Evolutionary conservation across 2,113 vertebrate species (phyloP).

Genomic region (Zosterops pallidus): DNA sequence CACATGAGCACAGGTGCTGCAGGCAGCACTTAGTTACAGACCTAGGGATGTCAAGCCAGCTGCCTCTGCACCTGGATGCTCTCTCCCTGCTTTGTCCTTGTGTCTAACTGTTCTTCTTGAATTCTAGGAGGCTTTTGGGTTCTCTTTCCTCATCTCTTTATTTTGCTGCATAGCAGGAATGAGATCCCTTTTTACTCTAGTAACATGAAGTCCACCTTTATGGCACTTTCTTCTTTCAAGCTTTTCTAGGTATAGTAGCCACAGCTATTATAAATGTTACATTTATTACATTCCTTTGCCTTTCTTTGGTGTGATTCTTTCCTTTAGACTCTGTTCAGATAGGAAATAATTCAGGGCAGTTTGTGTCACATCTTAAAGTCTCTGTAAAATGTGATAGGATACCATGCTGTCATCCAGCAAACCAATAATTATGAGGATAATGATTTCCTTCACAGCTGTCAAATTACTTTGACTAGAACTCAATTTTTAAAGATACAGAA

Average conservation of each 20-base stretch:
- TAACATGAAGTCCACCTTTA: background rate
- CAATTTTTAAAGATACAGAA: background rate
- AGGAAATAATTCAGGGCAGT: background rate
- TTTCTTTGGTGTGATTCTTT: background rate
- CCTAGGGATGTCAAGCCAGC: background rate
- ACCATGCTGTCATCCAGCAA: background rate
- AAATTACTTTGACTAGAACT: slow-evolving; percentile 13
- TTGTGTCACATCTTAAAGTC: background rate
- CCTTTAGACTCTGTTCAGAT: background rate
- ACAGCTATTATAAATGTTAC: background rate
- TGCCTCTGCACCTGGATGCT: background rate
- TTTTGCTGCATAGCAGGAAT: background rate
- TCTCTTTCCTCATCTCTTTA: background rate
- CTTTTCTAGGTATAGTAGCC: background rate
- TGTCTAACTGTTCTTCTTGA: background rate
- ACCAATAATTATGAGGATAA: slow-evolving; percentile 8
- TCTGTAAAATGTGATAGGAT: background rate
- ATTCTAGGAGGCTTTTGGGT: background rate
- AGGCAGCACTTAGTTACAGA: background rate
- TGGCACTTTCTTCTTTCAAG: background rate
- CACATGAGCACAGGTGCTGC: accelerated
- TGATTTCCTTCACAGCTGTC: background rate
- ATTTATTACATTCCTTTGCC: background rate
- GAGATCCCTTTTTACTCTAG: background rate
- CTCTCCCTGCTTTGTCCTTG: background rate